Conservation (phyloP, 2,888 invertebrate genomes). For the Tinea pellionella region DNA sequence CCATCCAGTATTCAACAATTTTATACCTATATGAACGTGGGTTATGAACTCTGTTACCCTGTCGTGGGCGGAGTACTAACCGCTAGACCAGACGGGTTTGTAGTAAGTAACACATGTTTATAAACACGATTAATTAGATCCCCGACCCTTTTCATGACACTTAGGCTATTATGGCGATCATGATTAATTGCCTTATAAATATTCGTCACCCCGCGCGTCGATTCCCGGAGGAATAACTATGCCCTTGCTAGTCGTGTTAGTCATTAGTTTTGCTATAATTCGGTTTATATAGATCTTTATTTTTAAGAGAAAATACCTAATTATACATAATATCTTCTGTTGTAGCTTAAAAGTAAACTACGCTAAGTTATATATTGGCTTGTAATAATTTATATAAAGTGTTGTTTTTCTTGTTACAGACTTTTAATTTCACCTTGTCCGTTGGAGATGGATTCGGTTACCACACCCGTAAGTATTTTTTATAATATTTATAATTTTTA, state of each 20-base stretch:
- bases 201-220: not conserved
- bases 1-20: not conserved
- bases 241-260: not conserved
- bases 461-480: conserved; percentile 56
- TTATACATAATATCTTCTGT: too few relatives aligned
- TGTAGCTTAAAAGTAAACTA: too few relatives aligned
- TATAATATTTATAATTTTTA: not conserved
- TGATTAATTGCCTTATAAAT: not conserved
- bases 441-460: conserved; percentile 40
- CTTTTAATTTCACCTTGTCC: conserved; percentile 29
- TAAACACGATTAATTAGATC: not conserved
- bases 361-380: too few relatives aligned
- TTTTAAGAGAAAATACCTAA: too few relatives aligned
- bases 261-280: not conserved
- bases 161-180: not conserved
- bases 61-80: not conserved
- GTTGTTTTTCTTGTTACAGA: conserved; percentile 38
- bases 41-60: not conserved
- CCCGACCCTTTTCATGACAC: not conserved
- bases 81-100: not conserved
- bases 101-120: too few relatives aligned
- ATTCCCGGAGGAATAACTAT: not conserved
- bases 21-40: not conserved
- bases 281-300: too few relatives aligned
- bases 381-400: not conserved